Base-by-base conservation (phyloP, 2,888 invertebrate species). In the Oxystoma pomonae region DNA sequence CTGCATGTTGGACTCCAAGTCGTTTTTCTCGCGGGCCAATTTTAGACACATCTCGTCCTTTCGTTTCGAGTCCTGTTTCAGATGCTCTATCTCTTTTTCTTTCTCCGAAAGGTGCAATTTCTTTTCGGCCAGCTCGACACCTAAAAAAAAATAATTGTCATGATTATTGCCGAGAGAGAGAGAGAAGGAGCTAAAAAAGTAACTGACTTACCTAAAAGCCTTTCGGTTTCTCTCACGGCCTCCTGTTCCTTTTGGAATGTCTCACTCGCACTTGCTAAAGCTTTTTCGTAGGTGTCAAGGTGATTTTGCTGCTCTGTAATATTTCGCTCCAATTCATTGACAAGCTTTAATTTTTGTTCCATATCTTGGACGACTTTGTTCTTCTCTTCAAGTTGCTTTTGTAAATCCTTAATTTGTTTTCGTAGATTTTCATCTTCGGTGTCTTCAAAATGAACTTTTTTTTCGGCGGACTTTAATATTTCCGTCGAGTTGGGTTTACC, bases 341-440 rank as follows among this genome's bases (percentile, higher is more conserved):
- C 72, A 0, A 77, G 78, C 57, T 84, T 80, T 1, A 88, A 81
- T 65, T 84, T 83, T 56, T 83, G 81, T 69, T 88, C 86, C 61
- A 86, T 84, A 49, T 87, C 86, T 56, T 82, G 80, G 12, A 87
- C 81, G 21, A 81, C 78, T 56, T 78, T 75, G 65, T 86, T 86
- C 73, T 87, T 89, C 68, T 83, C 82, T 20, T 84, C 84, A 51
- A 89, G 70, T 65, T 84, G 85, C 59, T 83, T 83, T 69, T 85
- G 85, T 57, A 88, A 72, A 19, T 61, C 21, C 16, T 59, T 76
- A 0, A 84, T 81, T 9, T 83, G 61, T n/a, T 58, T 63, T 22
- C 80, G 62, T 85, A 72, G 57, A 20, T 49, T 55, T 21, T 65
- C 62, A 19, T 62, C 50, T 2, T 60, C 57, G 18, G 84, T 84